Conservation (phyloP, 2,888 invertebrate species). For the Plebejus argus region DNA sequence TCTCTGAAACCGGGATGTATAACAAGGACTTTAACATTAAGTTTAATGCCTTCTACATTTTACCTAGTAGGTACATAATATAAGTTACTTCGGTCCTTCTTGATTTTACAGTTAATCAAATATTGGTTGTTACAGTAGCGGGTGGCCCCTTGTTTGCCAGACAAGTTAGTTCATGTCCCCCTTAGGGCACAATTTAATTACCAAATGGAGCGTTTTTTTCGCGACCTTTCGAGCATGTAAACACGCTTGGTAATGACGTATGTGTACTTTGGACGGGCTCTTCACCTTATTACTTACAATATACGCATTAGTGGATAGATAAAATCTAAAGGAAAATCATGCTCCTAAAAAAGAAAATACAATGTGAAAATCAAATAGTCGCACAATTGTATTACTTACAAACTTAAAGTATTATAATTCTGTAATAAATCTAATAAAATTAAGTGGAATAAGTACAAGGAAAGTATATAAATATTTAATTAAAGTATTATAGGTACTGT, state of each 20-base stretch:
- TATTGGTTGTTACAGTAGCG: constrained; percentile 24
- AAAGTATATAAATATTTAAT: too few species aligned
- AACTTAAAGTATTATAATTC: too few species aligned
- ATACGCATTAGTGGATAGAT: background rate
- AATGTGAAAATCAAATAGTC: background rate
- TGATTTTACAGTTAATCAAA: constrained; percentile 24
- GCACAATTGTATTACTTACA: too few species aligned
- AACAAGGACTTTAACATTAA: too few species aligned
- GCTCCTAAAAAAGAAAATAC: background rate
- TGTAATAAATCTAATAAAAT: too few species aligned
- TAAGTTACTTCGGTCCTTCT: constrained; percentile 15
- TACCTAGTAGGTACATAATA: background rate
- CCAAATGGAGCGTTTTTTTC: constrained; percentile 71
- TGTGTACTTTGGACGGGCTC: background rate
- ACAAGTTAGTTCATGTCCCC: constrained; percentile 54
- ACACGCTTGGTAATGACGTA: constrained; percentile 43
- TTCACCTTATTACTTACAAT: constrained; percentile 23
- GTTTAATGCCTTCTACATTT: background rate
- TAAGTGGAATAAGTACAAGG: too few species aligned
- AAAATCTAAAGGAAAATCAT: background rate
- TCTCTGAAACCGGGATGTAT: too few species aligned
- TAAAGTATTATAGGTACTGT: too few species aligned
- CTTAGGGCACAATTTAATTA: constrained; percentile 68
- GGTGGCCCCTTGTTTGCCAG: constrained; percentile 52
- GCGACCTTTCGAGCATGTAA: constrained; percentile 61